Conservation (phyloP, 2,888 invertebrate species). For the Pammene fasciana region DNA sequence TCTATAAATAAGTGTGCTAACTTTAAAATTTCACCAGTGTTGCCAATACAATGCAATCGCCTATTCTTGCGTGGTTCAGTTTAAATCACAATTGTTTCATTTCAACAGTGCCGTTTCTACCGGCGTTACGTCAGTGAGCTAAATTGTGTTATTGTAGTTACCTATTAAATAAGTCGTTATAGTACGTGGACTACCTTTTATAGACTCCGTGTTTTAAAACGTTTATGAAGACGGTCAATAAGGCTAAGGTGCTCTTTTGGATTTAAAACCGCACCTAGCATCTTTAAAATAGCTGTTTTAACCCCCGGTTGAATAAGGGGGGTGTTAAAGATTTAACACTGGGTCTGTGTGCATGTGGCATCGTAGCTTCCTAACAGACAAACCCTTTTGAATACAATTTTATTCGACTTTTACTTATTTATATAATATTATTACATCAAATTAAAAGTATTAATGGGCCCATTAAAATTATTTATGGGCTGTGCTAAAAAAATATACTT, state of each 20-base stretch:
- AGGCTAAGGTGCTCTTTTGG: neutral
- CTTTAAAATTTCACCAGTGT: conserved; percentile 33
- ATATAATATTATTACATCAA: too few relatives aligned
- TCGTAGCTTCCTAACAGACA: too few relatives aligned
- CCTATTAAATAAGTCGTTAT: conserved; percentile 49
- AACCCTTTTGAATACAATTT: too few relatives aligned
- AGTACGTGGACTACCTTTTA: conserved; percentile 17
- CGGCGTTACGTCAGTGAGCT: conserved; percentile 42
- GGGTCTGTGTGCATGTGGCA: too few relatives aligned
- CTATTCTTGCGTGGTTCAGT: conserved; percentile 30
- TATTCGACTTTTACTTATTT: too few relatives aligned
- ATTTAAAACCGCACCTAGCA: too few relatives aligned
- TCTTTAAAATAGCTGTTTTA: too few relatives aligned
- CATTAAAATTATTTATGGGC: too few relatives aligned
- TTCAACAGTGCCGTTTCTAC: conserved; percentile 38
- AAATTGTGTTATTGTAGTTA: conserved; percentile 48
- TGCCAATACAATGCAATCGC: conserved; percentile 39
- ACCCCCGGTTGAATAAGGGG: too few relatives aligned
- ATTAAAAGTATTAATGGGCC: too few relatives aligned
- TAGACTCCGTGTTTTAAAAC: neutral
- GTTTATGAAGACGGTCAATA: neutral
- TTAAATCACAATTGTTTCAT: conserved; percentile 41
- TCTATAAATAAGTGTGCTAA: conserved; percentile 36
- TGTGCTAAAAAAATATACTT: too few relatives aligned
- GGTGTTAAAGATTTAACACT: too few relatives aligned